These are phyloP conservation scores for Romanogobio albipinnatus DNA, from an alignment of 2,113 vertebrate genomes.

Conservation along the genomic window DNA sequence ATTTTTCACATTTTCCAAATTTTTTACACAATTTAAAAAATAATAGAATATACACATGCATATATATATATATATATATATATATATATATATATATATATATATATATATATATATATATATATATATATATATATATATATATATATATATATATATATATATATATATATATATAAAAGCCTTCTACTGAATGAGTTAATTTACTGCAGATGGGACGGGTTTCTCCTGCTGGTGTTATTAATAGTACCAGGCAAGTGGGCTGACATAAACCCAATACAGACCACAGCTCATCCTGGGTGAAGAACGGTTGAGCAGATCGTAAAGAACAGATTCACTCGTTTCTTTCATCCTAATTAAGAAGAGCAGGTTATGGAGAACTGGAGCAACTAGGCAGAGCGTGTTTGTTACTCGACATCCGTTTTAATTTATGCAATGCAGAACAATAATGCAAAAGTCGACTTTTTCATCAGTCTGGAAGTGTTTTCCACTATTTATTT, in stretches of 20 bases:
- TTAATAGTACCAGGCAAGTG: slow-evolving; percentile 66
- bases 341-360: background rate
- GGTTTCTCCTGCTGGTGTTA: slow-evolving; percentile 61
- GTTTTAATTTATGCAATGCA: background rate
- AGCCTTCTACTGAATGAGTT: slow-evolving; percentile 64
- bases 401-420: background rate
- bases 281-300: background rate
- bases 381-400: background rate
- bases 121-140: background rate
- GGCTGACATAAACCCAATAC: slow-evolving; percentile 57
- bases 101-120: background rate
- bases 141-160: background rate
- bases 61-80: too few relatives aligned
- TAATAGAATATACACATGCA: too few relatives aligned
- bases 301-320: background rate
- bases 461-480: background rate
- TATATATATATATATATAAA: background rate
- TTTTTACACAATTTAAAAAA: too few relatives aligned
- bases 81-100: too few relatives aligned
- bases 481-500: background rate
- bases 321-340: background rate
- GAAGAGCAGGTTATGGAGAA: background rate
- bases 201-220: slow-evolving; percentile 54
- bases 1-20: too few relatives aligned
- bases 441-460: background rate